phyloP scores from a whole-genome alignment of 2,888 invertebrate genomes.

The Ormyrus thymus region DNA sequence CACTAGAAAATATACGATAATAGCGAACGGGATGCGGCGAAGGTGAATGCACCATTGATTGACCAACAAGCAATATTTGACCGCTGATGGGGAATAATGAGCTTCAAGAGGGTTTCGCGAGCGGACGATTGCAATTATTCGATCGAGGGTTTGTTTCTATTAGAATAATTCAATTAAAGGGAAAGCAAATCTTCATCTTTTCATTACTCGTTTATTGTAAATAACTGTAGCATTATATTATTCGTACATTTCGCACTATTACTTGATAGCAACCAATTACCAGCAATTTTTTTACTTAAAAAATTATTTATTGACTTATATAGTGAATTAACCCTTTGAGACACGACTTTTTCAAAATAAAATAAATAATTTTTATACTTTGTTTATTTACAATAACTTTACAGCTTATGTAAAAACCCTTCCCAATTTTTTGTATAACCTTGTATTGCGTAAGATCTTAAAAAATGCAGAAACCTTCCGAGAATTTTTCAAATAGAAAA shows the following conservation, averaged over 20 bases:
- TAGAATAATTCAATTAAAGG: constrained; percentile 31
- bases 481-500: no score
- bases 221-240: constrained; percentile 10
- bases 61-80: constrained; percentile 41
- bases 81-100: constrained; percentile 34
- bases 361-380: no score
- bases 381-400: no score
- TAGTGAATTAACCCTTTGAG: no score
- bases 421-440: no score
- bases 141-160: constrained; percentile 21
- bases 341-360: no score
- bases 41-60: constrained; percentile 48
- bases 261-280: constrained; percentile 17
- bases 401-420: no score
- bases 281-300: background rate
- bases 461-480: no score
- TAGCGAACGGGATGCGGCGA: constrained; percentile 20
- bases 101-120: constrained; percentile 26
- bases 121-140: constrained; percentile 7
- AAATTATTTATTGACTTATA: no score
- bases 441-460: no score
- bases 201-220: constrained; percentile 44
- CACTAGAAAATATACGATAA: constrained; percentile 4
- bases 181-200: constrained; percentile 3
- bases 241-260: constrained; percentile 26